Evolutionary conservation across 2,797 vertebrate species (phyloP).

Genomic region (Mergus octosetaceus): DNA sequence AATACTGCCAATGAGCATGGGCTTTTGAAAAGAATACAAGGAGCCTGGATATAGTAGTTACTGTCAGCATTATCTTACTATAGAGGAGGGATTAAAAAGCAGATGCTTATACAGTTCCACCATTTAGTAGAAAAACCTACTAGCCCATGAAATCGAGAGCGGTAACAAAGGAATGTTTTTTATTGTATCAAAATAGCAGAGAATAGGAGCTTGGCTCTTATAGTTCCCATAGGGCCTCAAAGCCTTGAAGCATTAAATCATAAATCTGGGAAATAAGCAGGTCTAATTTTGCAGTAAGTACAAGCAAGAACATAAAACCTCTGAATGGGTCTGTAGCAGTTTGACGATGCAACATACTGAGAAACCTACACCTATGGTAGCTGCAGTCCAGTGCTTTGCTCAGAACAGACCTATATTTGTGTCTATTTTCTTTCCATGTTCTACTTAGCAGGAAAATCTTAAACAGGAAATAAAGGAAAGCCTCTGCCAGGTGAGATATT

Average conservation of each 20-base stretch:
- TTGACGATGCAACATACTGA: neutral
- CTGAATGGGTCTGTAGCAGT: neutral
- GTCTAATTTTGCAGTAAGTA: neutral
- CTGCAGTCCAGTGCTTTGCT: neutral
- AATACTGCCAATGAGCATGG: neutral
- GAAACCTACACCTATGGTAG: neutral
- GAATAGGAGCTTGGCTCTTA: neutral
- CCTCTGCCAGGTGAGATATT: neutral
- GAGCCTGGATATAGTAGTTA: slow-evolving; percentile 49
- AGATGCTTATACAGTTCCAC: neutral
- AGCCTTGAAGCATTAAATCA: neutral
- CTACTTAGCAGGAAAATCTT: neutral
- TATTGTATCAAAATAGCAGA: neutral
- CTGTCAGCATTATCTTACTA: slow-evolving; percentile 21
- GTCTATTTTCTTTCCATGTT: neutral
- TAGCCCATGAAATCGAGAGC: slow-evolving; percentile 34
- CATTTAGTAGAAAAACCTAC: neutral
- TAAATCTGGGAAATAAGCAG: slow-evolving; percentile 13
- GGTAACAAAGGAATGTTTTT: neutral
- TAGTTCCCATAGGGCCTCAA: neutral
- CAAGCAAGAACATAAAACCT: neutral
- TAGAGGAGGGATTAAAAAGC: neutral
- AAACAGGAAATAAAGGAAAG: neutral
- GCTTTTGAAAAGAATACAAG: slow-evolving; percentile 24
- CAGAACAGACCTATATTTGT: neutral